Conservation (phyloP, 1,140 invertebrate species). For the Eriocheir sinensis region DNA sequence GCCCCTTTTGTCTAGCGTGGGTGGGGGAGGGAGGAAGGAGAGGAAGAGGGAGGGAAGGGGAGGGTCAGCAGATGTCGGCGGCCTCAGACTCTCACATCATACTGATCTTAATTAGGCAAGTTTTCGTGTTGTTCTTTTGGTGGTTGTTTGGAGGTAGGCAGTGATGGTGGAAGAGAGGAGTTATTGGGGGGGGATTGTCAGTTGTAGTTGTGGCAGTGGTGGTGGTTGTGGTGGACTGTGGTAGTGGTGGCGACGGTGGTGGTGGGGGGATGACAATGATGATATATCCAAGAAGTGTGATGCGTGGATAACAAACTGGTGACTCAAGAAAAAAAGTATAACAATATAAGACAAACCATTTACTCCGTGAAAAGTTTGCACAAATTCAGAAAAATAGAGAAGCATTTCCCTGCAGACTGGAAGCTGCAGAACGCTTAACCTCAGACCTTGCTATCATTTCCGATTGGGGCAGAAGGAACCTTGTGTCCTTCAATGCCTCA, state of each 20-base stretch:
- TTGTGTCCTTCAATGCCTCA: no score
- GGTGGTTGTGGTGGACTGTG: background rate
- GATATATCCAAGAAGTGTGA: no score
- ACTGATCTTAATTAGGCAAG: background rate
- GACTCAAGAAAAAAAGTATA: background rate
- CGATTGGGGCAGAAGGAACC: no score
- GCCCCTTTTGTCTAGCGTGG: no score
- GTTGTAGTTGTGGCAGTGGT: no score
- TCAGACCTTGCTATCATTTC: no score
- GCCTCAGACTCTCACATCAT: background rate
- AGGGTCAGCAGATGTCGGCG: background rate
- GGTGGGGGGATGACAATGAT: no score
- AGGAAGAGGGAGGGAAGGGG: background rate
- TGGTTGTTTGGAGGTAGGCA: background rate
- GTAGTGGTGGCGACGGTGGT: background rate
- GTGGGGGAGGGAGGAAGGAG: background rate
- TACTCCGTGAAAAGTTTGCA: background rate
- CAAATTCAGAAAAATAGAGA: background rate
- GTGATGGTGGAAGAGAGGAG: no score
- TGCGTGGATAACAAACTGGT: no score
- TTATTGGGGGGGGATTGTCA: no score
- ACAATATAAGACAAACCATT: background rate
- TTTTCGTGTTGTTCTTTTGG: constrained; percentile 16
- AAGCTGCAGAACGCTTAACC: no score
- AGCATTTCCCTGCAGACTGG: no score